Evolutionary conservation across 2,888 invertebrate species (phyloP).

Genomic region (Polymixis lichenea): DNA sequence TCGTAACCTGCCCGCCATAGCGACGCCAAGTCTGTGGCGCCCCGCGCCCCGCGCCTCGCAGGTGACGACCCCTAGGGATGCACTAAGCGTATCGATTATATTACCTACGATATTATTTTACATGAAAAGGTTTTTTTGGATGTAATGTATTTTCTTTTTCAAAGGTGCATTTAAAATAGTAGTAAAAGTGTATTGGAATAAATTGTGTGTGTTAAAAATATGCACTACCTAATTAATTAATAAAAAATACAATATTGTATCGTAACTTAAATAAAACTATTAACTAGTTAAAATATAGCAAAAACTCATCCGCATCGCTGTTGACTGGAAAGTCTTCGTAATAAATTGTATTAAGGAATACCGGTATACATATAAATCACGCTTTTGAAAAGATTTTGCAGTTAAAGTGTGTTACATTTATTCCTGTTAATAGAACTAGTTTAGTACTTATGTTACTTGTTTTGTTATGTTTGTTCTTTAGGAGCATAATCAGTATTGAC

Average conservation of each 20-base stretch:
- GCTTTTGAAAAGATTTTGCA: neutral
- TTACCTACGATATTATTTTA: neutral
- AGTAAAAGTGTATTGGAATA: neutral
- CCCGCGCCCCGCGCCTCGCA: conserved; percentile 80
- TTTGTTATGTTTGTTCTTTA: neutral
- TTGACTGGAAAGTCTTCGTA: too few relatives aligned
- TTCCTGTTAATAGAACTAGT: neutral
- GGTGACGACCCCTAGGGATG: conserved; percentile 86
- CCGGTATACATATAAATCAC: neutral
- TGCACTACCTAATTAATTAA: too few relatives aligned
- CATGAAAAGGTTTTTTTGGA: neutral
- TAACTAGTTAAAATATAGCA: too few relatives aligned
- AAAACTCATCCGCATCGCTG: too few relatives aligned
- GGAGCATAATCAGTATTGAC: conserved; percentile 14
- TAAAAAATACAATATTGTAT: too few relatives aligned
- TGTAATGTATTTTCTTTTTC: neutral
- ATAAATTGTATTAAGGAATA: neutral
- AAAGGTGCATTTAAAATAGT: neutral
- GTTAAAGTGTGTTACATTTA: neutral
- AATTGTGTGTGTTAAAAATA: neutral
- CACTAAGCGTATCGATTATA: conserved; percentile 41
- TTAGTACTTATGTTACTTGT: too few relatives aligned
- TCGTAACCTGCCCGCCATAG: conserved; percentile 90
- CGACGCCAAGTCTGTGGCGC: conserved; percentile 84
- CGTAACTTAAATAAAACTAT: too few relatives aligned